Evolutionary conservation across 1,140 invertebrate species (phyloP), one percentile per base, ranked within the genome.

Genomic region (Oncopodura yosiiana): DNA sequence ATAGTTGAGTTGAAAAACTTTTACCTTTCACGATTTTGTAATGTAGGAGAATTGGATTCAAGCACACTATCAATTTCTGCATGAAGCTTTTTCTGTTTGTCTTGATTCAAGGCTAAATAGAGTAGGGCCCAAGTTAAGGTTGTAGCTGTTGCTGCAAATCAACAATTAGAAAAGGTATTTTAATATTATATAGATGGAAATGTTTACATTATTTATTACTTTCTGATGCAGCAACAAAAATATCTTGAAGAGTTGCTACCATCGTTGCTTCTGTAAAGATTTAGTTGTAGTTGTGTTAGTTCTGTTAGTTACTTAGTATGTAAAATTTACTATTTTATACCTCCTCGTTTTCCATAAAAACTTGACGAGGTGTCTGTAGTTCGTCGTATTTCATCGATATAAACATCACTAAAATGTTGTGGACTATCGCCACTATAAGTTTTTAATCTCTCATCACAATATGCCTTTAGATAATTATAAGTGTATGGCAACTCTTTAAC

Each of bases 131-230:
- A 53, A 14, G 36, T 51, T 2, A 58, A 26, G 4, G 70, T 70
- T 41, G 65, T 69, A 18, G 69, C 61, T 12, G 74, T 75, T 6
- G 74, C n/a, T n/a, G n/a, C n/a, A 34, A 34, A 9, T 34, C n/a
- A 34, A 34, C 30, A n/a, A 34, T 34, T 34, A 34, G 14, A 9
- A n/a, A 34, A 34, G 14, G 8, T 34, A n/a, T n/a, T 34, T 34
- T 9, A 34, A 9, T 8, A 34, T 34, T 9, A 34, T 34, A 9
- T 9, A 9, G 8, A 34, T 9, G 14, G 6, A 9, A 34, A 9
- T 34, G 14, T 9, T 34, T 34, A 34, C n/a, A 9, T 34, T 9
- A 34, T 34, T 34, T 34, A 34, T 34, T 34, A 34, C n/a, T 77
- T 42, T 75, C 73, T 32, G 68, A 64, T 21, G 65, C 65, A 9